These are phyloP conservation scores for Nibea coibor DNA, from an alignment of 2,113 vertebrate genomes.

Conservation along the genomic window DNA sequence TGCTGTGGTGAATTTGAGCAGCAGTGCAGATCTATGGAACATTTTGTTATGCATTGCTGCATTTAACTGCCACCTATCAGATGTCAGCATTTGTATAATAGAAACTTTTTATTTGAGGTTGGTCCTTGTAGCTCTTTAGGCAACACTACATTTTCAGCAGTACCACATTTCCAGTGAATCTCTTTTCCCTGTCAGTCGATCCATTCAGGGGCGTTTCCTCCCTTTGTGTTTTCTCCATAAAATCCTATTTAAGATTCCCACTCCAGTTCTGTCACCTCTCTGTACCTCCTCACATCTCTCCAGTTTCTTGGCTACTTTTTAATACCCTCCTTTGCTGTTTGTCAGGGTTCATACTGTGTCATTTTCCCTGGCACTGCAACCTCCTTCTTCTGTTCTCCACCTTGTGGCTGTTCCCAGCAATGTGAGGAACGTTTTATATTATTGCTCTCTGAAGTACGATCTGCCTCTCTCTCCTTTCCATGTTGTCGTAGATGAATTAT, in stretches of 20 bases:
- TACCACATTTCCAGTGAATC: slow-evolving; percentile 1
- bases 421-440: slow-evolving; percentile 35
- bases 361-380: background rate
- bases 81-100: background rate
- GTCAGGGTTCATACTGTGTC: slow-evolving; percentile 23
- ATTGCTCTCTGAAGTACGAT: slow-evolving; percentile 48
- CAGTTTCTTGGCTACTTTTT: slow-evolving; percentile 17
- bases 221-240: slow-evolving; percentile 4
- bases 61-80: background rate
- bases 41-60: background rate
- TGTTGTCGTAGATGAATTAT: slow-evolving; percentile 60
- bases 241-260: slow-evolving; percentile 18
- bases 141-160: background rate
- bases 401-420: slow-evolving; percentile 13
- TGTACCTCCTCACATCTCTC: slow-evolving; percentile 11
- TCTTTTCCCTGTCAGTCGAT: background rate
- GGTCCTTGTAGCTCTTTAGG: background rate
- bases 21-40: background rate
- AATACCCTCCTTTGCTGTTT: slow-evolving; percentile 12
- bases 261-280: slow-evolving; percentile 28
- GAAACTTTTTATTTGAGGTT: background rate
- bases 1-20: background rate
- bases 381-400: slow-evolving; percentile 37
- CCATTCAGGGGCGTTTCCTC: background rate
- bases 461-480: slow-evolving; percentile 26